Base-by-base conservation (phyloP, 2,888 invertebrate genomes). In the Oscheius onirici region DNA sequence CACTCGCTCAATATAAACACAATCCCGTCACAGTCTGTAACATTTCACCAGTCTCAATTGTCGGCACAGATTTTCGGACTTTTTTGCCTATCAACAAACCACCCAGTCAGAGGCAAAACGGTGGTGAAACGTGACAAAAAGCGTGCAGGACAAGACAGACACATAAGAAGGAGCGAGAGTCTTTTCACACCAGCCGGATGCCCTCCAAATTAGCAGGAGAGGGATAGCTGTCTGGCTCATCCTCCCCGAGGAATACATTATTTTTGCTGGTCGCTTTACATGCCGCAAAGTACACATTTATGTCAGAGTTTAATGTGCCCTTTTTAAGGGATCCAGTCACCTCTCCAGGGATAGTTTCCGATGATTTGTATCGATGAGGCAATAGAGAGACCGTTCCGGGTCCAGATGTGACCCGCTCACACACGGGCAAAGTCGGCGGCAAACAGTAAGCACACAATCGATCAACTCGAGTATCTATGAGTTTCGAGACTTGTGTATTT, bases 371-470 rank as follows among this genome's bases (percentile, higher is more conserved):
- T 60, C n/a, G 34, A 3, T 34, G 34, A 8, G n/a, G n/a, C n/a
- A n/a, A n/a, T n/a, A n/a, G n/a, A 20, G 61, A 24, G 28, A 49
- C 28, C 63, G 63, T 26, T 49, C 63, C 49, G 49, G 63, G 28
- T 63, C 49, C 63, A 49, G 49, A 28, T 41, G 60, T 43, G 60
- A 60, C 43, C 60, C 41, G 60, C 49, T 63, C 49, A 49, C 46
- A 34, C 34, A 34, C n/a, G n/a, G 34, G 63, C 63, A 63, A 63
- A 49, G 58, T 63, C 63, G 63, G 49, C 26, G 63, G 49, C 63
- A 63, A 63, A 63, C 63, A 63, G 63, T 63, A 63, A 63, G 63
- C 63, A 63, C 34, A 34, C 49, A 63, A 63, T 63, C 63, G 63
- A 63, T 63, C 40, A 58, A n/a, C 24, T 58, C 22, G 58, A 58